These are phyloP conservation scores for Drosophila lacicola DNA, from an alignment of 2,888 invertebrate genomes.

Conservation along the genomic window DNA sequence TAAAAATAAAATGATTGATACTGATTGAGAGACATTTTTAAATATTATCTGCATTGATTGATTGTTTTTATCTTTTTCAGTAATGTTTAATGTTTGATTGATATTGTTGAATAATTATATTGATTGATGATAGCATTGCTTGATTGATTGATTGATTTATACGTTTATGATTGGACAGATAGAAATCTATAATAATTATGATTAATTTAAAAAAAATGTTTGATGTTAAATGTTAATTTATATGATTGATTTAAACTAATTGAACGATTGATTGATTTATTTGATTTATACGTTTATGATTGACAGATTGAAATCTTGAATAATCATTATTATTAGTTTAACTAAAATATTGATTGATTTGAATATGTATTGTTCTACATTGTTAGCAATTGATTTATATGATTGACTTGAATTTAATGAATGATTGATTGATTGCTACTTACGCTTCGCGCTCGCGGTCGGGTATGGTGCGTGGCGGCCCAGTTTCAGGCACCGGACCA, in stretches of 20 bases:
- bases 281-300: too few relatives aligned
- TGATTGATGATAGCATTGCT: not conserved
- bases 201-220: too few relatives aligned
- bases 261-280: not conserved
- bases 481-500: slow-evolving; percentile 76
- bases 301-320: too few relatives aligned
- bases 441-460: slow-evolving; percentile 84
- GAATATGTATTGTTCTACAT: not conserved
- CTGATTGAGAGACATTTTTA: not conserved
- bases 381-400: not conserved
- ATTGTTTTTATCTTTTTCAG: not conserved
- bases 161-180: too few relatives aligned
- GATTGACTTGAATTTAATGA: not conserved
- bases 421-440: slow-evolving; percentile 54
- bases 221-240: too few relatives aligned
- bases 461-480: slow-evolving; percentile 83
- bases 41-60: not conserved
- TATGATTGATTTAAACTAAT: not conserved
- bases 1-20: not conserved
- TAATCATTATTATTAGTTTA: not conserved
- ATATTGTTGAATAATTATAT: too few relatives aligned
- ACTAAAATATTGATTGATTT: too few relatives aligned
- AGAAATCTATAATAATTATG: too few relatives aligned
- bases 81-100: too few relatives aligned
- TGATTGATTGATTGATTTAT: not conserved